Percentiles rank a stretch among this genome's conserved stretches.
These are phyloP conservation scores for Torymus auratus DNA, from an alignment of 2,888 invertebrate genomes.

Conservation along the genomic window DNA sequence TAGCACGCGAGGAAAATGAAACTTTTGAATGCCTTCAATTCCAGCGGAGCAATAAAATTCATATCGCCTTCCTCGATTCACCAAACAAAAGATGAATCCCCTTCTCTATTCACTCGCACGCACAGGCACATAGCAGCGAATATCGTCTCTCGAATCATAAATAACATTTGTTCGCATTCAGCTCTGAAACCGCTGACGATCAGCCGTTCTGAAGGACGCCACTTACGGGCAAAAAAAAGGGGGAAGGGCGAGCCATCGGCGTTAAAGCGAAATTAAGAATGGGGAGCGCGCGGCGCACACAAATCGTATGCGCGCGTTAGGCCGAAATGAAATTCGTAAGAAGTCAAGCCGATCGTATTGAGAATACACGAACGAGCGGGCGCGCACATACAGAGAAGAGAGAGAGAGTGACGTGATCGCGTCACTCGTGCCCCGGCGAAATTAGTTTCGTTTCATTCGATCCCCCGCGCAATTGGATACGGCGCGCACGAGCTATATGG, in stretches of 20 bases:
- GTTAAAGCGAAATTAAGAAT: constrained; percentile 35
- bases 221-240: not conserved
- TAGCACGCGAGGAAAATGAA: not conserved
- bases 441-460: constrained; percentile 58
- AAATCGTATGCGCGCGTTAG: not conserved
- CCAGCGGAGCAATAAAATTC: not conserved
- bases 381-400: not conserved
- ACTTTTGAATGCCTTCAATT: not conserved
- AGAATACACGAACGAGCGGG: not conserved
- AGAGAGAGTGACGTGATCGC: not conserved
- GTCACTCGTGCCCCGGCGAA: constrained; percentile 14
- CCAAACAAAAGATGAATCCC: not conserved
- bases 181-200: constrained; percentile 21
- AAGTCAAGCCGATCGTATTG: not conserved
- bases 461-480: constrained; percentile 49
- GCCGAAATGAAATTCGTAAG: constrained; percentile 34
- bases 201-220: not conserved
- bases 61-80: not conserved
- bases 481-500: not conserved
- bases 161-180: not conserved
- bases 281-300: not conserved
- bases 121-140: too few species aligned
- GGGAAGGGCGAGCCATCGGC: not conserved
- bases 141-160: constrained; percentile 9
- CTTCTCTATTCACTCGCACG: too few species aligned